These are phyloP conservation scores for Ecdyonurus torrentis DNA, from an alignment of 2,888 invertebrate genomes.

Conservation along the genomic window DNA sequence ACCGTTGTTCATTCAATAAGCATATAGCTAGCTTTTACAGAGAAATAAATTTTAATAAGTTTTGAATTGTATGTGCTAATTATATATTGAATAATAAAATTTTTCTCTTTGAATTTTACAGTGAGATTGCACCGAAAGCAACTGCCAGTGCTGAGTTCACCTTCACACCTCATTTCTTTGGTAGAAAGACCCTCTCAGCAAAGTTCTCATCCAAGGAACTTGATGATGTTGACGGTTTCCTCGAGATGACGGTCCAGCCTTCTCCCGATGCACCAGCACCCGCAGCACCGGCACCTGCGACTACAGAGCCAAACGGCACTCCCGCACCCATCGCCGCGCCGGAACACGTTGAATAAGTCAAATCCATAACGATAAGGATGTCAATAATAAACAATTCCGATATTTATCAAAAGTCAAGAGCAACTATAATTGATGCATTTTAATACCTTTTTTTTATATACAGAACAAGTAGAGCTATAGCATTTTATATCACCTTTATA, in stretches of 20 bases:
- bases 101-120: constrained; percentile 18
- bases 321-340: neutral
- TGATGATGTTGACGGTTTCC: constrained; percentile 76
- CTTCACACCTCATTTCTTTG: constrained; percentile 58
- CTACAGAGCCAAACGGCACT: neutral
- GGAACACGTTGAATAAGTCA: neutral
- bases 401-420: neutral
- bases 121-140: constrained; percentile 42
- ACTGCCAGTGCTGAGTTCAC: constrained; percentile 56
- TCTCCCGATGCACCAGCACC: constrained; percentile 18
- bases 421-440: neutral
- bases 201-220: constrained; percentile 79
- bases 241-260: constrained; percentile 54
- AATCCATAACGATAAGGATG: too few relatives aligned
- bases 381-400: too few relatives aligned
- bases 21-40: too few relatives aligned
- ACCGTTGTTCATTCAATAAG: too few relatives aligned
- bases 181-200: constrained; percentile 65
- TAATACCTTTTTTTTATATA: too few relatives aligned
- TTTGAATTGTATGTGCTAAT: neutral
- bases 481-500: too few relatives aligned
- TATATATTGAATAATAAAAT: neutral
- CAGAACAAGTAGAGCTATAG: too few relatives aligned
- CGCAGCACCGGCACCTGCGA: too few relatives aligned
- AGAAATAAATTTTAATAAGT: too few relatives aligned